Evolutionary conservation across 2,113 vertebrate genomes (phyloP).

Genomic region (Antechinus flavipes): DNA sequence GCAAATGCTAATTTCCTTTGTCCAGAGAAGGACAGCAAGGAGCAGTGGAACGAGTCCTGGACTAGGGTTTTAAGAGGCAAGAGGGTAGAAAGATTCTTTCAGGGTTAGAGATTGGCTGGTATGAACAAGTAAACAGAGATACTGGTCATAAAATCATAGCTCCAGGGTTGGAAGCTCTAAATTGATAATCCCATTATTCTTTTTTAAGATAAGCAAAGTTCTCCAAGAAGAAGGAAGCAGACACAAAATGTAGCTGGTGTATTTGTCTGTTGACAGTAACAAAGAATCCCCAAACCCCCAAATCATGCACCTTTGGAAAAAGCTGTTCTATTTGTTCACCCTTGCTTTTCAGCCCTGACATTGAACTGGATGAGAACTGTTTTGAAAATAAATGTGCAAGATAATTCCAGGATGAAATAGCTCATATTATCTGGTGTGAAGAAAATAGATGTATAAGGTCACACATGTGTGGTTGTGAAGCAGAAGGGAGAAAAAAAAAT

Average conservation of each 20-base stretch:
- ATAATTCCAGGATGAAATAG: conserved; percentile 65
- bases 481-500: conserved; percentile 40
- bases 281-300: neutral
- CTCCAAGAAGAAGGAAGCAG: neutral
- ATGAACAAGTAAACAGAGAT: neutral
- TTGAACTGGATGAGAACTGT: conserved; percentile 50
- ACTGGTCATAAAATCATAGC: neutral
- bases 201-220: neutral
- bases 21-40: neutral
- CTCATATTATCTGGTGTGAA: conserved; percentile 59
- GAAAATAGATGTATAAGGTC: conserved; percentile 50
- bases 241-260: neutral
- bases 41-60: neutral
- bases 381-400: conserved; percentile 66
- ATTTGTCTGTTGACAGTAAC: neutral
- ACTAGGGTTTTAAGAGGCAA: neutral
- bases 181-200: neutral
- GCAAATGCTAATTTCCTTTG: neutral
- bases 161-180: neutral
- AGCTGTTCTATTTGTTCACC: neutral
- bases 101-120: neutral
- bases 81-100: neutral
- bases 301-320: neutral
- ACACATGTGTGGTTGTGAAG: conserved; percentile 57
- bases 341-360: conserved; percentile 64